Conservation (phyloP, 2,113 vertebrate species). For the Rattus norvegicus region GRCr8 NC_086032.1:16019501-16020000, state of each 20-base stretch:
- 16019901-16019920: not conserved
- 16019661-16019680: slow-evolving; percentile 28
- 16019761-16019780: too few species aligned
- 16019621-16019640: not conserved
- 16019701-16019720: not conserved
- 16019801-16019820: too few species aligned
- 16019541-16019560: not conserved
- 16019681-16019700: not conserved
- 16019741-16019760: too few species aligned
- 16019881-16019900: not conserved
- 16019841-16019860: not conserved
- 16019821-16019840: not conserved
- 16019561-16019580: not conserved
- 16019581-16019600: not conserved
- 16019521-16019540: not conserved
- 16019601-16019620: not conserved
- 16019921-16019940: not conserved
- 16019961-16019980: not conserved
- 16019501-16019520: not conserved
- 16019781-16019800: too few species aligned
- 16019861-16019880: not conserved
- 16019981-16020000: not conserved
- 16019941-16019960: not conserved
- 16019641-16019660: not conserved
- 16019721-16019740: not conserved